Evolutionary conservation across 35 echinoderm and acorn worm species (phyloP).

Genomic region (Ophioderma brevispina): DNA sequence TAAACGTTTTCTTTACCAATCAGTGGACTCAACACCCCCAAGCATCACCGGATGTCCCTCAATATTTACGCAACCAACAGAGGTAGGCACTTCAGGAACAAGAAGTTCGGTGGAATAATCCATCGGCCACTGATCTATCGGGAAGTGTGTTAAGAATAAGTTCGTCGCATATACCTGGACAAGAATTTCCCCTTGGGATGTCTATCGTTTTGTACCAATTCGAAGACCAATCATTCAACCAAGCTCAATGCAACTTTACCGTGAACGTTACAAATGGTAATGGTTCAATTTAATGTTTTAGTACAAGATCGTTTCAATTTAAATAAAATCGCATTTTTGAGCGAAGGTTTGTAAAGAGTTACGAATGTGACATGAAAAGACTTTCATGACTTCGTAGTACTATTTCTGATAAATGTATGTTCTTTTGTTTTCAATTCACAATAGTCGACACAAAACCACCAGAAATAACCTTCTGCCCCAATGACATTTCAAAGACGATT

Average conservation of each 20-base stretch:
- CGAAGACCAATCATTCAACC: not conserved
- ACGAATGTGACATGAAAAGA: not conserved
- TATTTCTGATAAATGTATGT: not conserved
- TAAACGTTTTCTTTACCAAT: too few species aligned
- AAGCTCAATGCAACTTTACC: not conserved
- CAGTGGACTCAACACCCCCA: too few species aligned
- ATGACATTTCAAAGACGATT: not conserved
- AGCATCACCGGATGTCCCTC: too few species aligned
- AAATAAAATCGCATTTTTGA: not conserved
- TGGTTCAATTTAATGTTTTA: not conserved
- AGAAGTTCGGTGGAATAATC: too few species aligned
- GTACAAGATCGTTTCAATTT: not conserved
- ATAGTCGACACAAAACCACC: not conserved
- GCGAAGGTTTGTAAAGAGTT: not conserved
- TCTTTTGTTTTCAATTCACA: not conserved
- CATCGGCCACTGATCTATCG: too few species aligned
- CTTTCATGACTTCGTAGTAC: not conserved
- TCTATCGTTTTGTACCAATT: too few species aligned
- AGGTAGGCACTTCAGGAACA: too few species aligned
- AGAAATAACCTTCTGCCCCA: not conserved
- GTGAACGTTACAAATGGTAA: not conserved
- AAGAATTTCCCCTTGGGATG: too few species aligned
- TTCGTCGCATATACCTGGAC: too few species aligned
- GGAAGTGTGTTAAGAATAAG: too few species aligned
- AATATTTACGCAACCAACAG: too few species aligned